Evolutionary conservation across 2,797 vertebrate genomes (phyloP).

Genomic region (Scomberomorus guttatus): DNA sequence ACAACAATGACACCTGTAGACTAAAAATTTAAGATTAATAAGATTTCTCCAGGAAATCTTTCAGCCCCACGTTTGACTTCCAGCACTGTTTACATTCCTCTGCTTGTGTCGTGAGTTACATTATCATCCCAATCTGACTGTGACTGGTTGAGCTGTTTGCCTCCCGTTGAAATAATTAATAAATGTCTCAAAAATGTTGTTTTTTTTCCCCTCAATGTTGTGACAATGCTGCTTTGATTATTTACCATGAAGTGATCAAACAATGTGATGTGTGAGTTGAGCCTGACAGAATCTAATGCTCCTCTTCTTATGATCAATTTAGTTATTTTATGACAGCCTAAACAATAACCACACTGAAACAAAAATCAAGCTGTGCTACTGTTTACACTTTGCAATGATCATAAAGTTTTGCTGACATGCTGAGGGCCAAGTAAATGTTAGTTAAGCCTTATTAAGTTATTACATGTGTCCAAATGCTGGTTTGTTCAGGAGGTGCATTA

Average conservation of each 20-base stretch:
- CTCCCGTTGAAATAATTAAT: background rate
- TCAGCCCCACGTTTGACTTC: too few relatives aligned
- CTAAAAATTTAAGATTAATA: background rate
- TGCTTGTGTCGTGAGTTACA: background rate
- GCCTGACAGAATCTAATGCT: background rate
- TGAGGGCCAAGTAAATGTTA: background rate
- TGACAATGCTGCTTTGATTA: background rate
- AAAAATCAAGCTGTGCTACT: background rate
- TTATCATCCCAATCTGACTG: background rate
- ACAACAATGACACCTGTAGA: background rate
- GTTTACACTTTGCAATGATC: background rate
- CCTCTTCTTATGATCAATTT: background rate
- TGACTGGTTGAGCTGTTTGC: background rate
- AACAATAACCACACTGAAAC: background rate
- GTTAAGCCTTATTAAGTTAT: background rate
- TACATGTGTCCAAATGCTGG: conserved; percentile 5
- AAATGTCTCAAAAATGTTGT: background rate
- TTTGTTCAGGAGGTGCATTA: background rate
- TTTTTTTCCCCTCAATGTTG: background rate
- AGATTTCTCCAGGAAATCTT: too few relatives aligned
- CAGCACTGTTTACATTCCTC: background rate
- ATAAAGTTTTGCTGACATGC: background rate
- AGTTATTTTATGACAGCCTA: background rate
- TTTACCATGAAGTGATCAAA: background rate
- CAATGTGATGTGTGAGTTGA: background rate